phyloP scores from a whole-genome alignment of 2,113 vertebrate species.

The Gracilinanus agilis region DNA sequence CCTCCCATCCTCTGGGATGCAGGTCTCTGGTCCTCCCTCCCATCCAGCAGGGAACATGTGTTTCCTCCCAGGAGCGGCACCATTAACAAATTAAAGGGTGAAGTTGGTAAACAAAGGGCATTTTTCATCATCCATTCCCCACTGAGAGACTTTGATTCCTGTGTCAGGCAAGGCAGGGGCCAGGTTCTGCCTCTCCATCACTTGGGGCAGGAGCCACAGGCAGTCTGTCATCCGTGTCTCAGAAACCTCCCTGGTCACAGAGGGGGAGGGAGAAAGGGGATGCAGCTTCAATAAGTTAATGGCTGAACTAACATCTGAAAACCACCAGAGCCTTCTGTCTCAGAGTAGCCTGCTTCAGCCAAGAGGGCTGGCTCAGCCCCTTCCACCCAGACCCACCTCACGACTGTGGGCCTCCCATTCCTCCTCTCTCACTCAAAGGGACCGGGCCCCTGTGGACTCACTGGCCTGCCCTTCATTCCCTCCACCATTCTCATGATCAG shows the following conservation, averaged over 20 bases:
- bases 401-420: too few species aligned
- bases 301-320: not conserved
- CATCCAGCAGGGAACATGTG: not conserved
- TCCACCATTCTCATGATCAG: not conserved
- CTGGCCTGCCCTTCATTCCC: not conserved
- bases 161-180: not conserved
- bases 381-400: too few species aligned
- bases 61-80: not conserved
- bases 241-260: not conserved
- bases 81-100: constrained; percentile 5
- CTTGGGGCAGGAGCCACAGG: not conserved
- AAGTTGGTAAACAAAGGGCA: not conserved
- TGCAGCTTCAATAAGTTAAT: not conserved
- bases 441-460: not conserved
- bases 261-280: not conserved
- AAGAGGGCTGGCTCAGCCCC: not conserved
- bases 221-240: not conserved
- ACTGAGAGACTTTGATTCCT: not conserved
- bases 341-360: not conserved
- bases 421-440: not conserved
- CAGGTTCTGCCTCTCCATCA: not conserved
- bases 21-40: not conserved
- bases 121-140: not conserved
- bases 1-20: not conserved
- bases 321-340: not conserved